A percentile compares a stretch with the other conserved stretches of the same genome.
Conservation (phyloP, 30 jellyfish, hydroid and myxozoan species). For the Cassiopea andromeda region DNA sequence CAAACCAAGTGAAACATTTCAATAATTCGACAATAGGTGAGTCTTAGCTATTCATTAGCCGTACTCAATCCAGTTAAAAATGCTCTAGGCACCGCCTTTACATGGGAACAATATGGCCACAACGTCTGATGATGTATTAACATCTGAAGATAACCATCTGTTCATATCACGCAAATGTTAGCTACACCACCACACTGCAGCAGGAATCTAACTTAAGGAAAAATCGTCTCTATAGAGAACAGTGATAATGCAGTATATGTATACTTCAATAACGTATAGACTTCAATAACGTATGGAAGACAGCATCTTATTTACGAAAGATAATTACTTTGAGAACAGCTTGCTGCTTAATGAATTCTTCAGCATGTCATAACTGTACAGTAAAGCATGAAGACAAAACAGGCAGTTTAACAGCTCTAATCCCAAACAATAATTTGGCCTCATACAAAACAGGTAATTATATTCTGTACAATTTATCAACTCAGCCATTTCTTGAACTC, state of each 20-base stretch:
- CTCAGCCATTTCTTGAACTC: not conserved
- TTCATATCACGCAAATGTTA: slow-evolving; percentile 2
- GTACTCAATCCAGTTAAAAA: not conserved
- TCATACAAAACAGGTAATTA: not conserved
- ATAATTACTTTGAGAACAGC: not conserved
- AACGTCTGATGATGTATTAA: slow-evolving; percentile 9
- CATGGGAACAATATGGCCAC: not conserved
- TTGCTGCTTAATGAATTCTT: too few species aligned
- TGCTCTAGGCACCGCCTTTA: not conserved
- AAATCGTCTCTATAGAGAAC: not conserved
- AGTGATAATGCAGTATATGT: not conserved
- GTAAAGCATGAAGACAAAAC: not conserved
- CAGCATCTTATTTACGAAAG: not conserved
- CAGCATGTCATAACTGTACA: not conserved
- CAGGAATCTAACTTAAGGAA: not conserved
- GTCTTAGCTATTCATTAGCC: not conserved
- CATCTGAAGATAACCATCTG: slow-evolving; percentile 10
- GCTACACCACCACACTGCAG: slow-evolving; percentile 1
- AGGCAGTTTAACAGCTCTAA: not conserved
- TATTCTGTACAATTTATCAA: not conserved
- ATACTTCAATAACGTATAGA: not conserved
- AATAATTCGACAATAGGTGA: too few species aligned
- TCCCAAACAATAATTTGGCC: not conserved
- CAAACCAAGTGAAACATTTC: not conserved
- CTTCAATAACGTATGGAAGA: not conserved